Evolutionary conservation across 2,797 vertebrate species (phyloP).

Genomic region (Rhadinocentrus ornatus): DNA sequence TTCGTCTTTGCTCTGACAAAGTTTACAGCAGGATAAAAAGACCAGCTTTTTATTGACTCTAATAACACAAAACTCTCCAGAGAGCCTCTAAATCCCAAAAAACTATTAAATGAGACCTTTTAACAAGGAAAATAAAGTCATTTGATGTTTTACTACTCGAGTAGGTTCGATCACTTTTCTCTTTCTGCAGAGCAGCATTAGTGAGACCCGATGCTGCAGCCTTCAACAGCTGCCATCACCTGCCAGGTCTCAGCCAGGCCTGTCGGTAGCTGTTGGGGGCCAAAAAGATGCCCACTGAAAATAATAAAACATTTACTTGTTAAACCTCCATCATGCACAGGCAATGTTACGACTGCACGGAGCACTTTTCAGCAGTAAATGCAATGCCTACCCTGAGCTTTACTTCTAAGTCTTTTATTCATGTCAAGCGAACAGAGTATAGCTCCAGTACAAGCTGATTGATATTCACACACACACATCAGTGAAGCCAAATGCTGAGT

Average conservation of each 20-base stretch:
- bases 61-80: constrained; percentile 9
- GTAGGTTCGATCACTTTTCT: constrained; percentile 27
- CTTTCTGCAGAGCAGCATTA: constrained; percentile 39
- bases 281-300: constrained; percentile 70
- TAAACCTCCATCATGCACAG: constrained; percentile 60
- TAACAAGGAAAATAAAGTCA: constrained; percentile 3
- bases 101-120: constrained; percentile 18
- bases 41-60: not conserved
- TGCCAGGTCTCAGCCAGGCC: constrained; percentile 50
- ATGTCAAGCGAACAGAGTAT: constrained; percentile 1
- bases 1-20: constrained; percentile 23
- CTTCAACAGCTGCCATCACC: constrained; percentile 69
- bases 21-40: constrained; percentile 24
- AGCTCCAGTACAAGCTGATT: constrained; percentile 1
- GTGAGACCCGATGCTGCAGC: constrained; percentile 50
- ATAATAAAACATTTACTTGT: constrained; percentile 73
- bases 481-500: constrained; percentile 34
- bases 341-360: constrained; percentile 48
- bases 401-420: constrained; percentile 22
- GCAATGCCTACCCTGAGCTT: constrained; percentile 26
- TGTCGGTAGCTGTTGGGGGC: constrained; percentile 49
- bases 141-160: not conserved
- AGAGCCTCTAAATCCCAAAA: constrained; percentile 11
- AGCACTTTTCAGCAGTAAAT: constrained; percentile 31
- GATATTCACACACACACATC: not conserved